Evolutionary conservation across 2,113 vertebrate genomes (phyloP), one percentile per base, ranked within the genome.

Genomic region (Apistogramma diplotaenia): DNA sequence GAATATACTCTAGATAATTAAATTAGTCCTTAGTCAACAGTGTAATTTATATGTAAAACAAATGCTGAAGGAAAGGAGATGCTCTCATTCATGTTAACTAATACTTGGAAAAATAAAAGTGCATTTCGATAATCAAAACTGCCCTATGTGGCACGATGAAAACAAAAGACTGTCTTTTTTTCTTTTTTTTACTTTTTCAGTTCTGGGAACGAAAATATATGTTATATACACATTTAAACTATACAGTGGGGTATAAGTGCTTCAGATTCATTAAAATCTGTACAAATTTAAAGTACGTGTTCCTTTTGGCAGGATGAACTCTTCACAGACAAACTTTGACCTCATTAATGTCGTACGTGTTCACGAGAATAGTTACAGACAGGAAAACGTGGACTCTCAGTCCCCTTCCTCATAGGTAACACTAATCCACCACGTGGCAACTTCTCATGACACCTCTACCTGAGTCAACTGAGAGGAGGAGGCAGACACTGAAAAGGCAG

Each of bases 251-350:
- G 81, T 87, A 81, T 90, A 92, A 91, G 91, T 91, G 89, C 84
- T 92, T 90, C 81, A 61, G 86, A 86, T 80, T 86, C 58, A 83
- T 89, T 92, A 25, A 87, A 81, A 83, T 90, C 89, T 89, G 81
- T 92, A 92, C 88, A 92, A 74, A 86, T 84, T 90, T 83, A 93
- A 91, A 90, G 86, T 91, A 85, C 33, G 67, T 86, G 46, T 86
- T 85, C 79, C 84, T 93, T 94, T 94, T 94, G 94, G 93, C 93
- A 95, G 92, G 89, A 92, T 81, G 89, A 93, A 94, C 93, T 93
- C 90, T 82, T 88, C 80, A 89, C 71, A 88, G 57, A 92, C 76
- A 79, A 89, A 91, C 84, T 78, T 87, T 86, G 88, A 94, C 90
- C 89, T 91, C 82, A 86, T 78, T 51, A 57, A 78, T 4, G 8